Evolutionary conservation across 23 tunicate genomes (phyloP).

Genomic region (Aplidium turbinatum): DNA sequence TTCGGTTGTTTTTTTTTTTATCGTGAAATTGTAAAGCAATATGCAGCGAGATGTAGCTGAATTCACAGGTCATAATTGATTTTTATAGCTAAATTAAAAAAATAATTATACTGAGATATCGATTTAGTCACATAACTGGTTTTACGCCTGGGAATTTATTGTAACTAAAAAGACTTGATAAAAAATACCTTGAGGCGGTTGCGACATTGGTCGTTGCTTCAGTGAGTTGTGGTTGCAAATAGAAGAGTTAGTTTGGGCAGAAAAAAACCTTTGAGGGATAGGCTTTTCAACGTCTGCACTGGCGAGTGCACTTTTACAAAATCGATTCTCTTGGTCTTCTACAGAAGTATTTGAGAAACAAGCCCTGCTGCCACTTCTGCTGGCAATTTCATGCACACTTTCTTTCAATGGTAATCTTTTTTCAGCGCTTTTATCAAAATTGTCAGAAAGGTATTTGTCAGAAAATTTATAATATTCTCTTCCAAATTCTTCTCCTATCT

Average conservation of each 20-base stretch:
- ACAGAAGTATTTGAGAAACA: neutral
- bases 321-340: neutral
- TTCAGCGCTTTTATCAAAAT: no score
- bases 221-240: neutral
- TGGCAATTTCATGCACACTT: conserved; percentile 6
- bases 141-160: no score
- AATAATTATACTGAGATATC: no score
- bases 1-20: no score
- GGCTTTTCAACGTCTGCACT: neutral
- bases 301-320: conserved; percentile 7
- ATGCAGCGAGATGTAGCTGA: no score
- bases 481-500: conserved; percentile 55
- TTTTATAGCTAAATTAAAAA: no score
- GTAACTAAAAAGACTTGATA: no score
- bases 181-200: conserved; percentile 26
- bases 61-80: no score
- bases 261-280: neutral
- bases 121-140: no score
- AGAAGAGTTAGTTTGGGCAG: neutral
- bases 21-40: no score
- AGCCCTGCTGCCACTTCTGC: neutral
- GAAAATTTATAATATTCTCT: conserved; percentile 31
- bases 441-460: no score
- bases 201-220: conserved; percentile 28
- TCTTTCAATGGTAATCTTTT: no score